Conservation (phyloP, 2,888 invertebrate genomes). For the Caenorhabditis zanzibari region DNA sequence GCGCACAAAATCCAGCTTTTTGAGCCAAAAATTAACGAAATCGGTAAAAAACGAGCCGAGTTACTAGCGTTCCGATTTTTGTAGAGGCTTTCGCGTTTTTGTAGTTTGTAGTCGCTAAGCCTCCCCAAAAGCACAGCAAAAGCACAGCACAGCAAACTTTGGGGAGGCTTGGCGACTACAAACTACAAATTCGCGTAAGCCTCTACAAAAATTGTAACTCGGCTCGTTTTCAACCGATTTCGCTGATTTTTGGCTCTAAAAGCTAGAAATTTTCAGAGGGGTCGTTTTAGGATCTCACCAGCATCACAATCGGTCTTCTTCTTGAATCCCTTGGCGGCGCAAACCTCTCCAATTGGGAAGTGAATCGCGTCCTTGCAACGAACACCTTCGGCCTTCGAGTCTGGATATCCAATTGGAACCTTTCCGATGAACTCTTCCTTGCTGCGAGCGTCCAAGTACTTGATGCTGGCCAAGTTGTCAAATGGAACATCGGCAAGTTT, state of each 20-base stretch:
- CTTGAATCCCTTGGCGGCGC: slow-evolving; percentile 66
- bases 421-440: slow-evolving; percentile 65
- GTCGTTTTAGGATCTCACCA: slow-evolving; percentile 28
- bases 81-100: too few relatives aligned
- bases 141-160: too few relatives aligned
- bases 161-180: too few relatives aligned
- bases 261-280: background rate
- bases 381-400: slow-evolving; percentile 48
- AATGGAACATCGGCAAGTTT: slow-evolving; percentile 61
- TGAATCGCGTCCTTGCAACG: slow-evolving; percentile 62
- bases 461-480: slow-evolving; percentile 57
- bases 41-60: too few relatives aligned
- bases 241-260: background rate
- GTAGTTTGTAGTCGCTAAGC: too few relatives aligned
- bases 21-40: too few relatives aligned
- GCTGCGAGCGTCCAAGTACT: slow-evolving; percentile 58
- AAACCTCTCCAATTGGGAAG: slow-evolving; percentile 61
- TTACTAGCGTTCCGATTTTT: too few relatives aligned
- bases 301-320: slow-evolving; percentile 66
- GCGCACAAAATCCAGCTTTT: too few relatives aligned
- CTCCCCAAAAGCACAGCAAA: too few relatives aligned
- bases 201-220: too few relatives aligned
- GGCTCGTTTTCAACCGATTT: too few relatives aligned
- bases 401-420: slow-evolving; percentile 62
- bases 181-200: too few relatives aligned